Conservation (phyloP, 2,888 invertebrate genomes). For the Cephus nigrinus region DNA sequence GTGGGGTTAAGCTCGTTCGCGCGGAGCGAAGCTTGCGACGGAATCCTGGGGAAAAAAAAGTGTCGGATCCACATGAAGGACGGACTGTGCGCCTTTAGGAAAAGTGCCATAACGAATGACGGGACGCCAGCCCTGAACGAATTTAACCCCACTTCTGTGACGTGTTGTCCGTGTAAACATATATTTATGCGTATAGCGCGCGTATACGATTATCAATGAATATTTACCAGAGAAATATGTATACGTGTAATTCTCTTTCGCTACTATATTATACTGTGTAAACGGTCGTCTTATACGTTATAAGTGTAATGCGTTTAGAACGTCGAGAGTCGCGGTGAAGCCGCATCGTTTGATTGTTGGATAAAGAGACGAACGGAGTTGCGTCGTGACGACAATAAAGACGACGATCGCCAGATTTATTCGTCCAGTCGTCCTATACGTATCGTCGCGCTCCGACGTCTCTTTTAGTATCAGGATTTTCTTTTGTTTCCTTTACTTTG, state of each 20-base stretch:
- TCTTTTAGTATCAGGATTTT: conserved; percentile 14
- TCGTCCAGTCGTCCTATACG: neutral
- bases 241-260: neutral
- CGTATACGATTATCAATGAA: neutral
- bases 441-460: conserved; percentile 3
- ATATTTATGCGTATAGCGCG: neutral
- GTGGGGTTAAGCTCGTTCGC: neutral
- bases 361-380: conserved; percentile 2
- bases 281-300: neutral
- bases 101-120: neutral
- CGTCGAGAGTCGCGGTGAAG: neutral
- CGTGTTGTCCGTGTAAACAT: neutral
- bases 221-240: neutral
- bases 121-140: neutral
- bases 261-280: neutral
- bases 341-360: conserved; percentile 25
- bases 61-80: neutral
- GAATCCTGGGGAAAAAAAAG: neutral
- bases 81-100: neutral
- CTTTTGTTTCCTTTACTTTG: conserved; percentile 35
- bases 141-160: neutral
- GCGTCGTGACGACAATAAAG: conserved; percentile 10
- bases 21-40: neutral
- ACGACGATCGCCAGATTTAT: neutral
- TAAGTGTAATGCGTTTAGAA: neutral